phyloP scores from a whole-genome alignment of 2,113 vertebrate genomes.

The Ia io region DNA sequence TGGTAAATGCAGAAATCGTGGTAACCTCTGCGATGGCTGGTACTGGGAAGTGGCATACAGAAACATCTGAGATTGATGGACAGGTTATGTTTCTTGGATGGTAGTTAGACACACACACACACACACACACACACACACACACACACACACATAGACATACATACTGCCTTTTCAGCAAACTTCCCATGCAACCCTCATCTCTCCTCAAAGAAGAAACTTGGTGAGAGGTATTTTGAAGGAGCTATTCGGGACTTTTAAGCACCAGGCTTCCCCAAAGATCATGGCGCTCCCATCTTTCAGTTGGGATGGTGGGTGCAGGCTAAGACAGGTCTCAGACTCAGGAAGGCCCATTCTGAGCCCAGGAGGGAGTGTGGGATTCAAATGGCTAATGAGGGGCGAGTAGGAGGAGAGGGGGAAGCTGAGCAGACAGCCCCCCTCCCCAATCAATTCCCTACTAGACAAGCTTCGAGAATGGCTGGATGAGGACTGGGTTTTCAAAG shows the following conservation, averaged over 20 bases:
- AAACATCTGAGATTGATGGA: not conserved
- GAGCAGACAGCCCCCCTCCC: not conserved
- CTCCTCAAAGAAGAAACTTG: not conserved
- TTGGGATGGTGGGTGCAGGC: not conserved
- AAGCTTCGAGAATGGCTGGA: not conserved
- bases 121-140: not conserved
- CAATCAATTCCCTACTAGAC: not conserved
- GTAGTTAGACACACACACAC: not conserved
- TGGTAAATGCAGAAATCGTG: not conserved
- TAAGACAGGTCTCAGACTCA: not conserved
- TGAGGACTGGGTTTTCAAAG: not conserved
- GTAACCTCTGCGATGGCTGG: not conserved
- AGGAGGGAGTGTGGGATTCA: not conserved
- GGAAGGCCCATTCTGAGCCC: not conserved
- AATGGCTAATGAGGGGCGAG: not conserved
- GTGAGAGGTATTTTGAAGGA: not conserved
- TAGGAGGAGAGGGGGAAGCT: not conserved
- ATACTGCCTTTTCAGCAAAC: not conserved
- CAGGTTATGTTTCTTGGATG: not conserved
- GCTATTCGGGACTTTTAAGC: not conserved
- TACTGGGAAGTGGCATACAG: not conserved
- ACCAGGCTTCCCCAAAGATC: not conserved
- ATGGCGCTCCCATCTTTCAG: not conserved
- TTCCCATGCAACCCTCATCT: not conserved
- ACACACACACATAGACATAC: not conserved